phyloP scores from a whole-genome alignment of 2,113 vertebrate genomes.

The Myanophis thanlyinensis region DNA sequence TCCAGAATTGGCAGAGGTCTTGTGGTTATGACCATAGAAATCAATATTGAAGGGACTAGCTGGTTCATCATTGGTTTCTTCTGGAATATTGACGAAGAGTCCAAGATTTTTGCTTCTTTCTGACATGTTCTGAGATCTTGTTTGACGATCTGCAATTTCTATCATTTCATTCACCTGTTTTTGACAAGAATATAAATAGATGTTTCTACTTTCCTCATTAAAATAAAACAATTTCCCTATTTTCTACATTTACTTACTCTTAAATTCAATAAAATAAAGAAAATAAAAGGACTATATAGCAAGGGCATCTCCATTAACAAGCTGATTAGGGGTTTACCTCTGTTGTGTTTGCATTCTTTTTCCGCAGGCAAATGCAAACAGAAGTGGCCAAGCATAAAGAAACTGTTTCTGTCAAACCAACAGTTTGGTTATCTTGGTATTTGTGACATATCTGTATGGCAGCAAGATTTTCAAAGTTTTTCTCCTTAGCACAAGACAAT shows the following conservation, averaged over 20 bases:
- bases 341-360: conserved; percentile 55
- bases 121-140: conserved; percentile 32
- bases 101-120: conserved; percentile 27
- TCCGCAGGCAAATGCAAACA: conserved; percentile 69
- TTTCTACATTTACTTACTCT: not conserved
- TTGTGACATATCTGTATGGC: conserved; percentile 64
- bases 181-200: conserved; percentile 11
- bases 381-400: conserved; percentile 62
- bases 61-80: conserved; percentile 72
- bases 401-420: conserved; percentile 37
- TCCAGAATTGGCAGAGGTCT: accelerated
- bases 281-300: not conserved
- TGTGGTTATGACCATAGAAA: not conserved
- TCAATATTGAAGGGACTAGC: conserved; percentile 18
- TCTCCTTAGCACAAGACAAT: conserved; percentile 35
- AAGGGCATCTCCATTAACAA: not conserved
- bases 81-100: conserved; percentile 68
- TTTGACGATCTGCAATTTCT: conserved; percentile 47
- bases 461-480: conserved; percentile 48
- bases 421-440: conserved; percentile 63
- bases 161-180: conserved; percentile 61
- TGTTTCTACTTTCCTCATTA: not conserved
- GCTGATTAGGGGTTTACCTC: conserved; percentile 63
- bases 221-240: not conserved
- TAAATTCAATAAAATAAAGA: not conserved